Percentiles rank a stretch among this genome's conserved stretches.
These are phyloP conservation scores for Muricea muricata DNA, from an alignment of 92 coral and sea anemone species.

Conservation along the genomic window DNA sequence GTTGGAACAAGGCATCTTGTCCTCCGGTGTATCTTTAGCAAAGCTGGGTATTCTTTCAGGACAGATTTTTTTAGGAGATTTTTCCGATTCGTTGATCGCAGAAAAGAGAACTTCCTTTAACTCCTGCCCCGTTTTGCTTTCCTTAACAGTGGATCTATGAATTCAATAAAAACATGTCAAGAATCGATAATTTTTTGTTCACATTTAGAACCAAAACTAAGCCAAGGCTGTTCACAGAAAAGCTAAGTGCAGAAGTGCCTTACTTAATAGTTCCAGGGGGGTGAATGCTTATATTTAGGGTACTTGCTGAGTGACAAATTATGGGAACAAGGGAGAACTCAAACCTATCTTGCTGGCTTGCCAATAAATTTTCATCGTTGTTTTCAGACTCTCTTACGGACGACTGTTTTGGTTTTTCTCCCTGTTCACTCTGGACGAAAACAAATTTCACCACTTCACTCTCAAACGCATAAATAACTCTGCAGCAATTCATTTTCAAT, in stretches of 20 bases:
- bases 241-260: no score
- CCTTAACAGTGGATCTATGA: not conserved
- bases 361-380: not conserved
- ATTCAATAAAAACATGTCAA: not conserved
- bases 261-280: no score
- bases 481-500: no score
- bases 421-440: not conserved
- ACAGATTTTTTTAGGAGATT: not conserved
- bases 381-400: not conserved
- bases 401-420: not conserved
- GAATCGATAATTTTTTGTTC: not conserved
- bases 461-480: no score
- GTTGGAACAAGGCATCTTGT: not conserved
- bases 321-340: not conserved
- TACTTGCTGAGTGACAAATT: no score
- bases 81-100: not conserved
- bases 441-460: no score
- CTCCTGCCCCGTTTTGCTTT: not conserved
- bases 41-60: not conserved
- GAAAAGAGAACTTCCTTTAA: constrained; percentile 23
- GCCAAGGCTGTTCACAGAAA: no score
- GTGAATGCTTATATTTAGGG: no score
- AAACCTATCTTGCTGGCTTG: not conserved
- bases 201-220: no score
- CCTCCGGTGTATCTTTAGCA: constrained; percentile 22